Conservation (phyloP, 2,888 invertebrate species). For the Endomychus coccineus region DNA sequence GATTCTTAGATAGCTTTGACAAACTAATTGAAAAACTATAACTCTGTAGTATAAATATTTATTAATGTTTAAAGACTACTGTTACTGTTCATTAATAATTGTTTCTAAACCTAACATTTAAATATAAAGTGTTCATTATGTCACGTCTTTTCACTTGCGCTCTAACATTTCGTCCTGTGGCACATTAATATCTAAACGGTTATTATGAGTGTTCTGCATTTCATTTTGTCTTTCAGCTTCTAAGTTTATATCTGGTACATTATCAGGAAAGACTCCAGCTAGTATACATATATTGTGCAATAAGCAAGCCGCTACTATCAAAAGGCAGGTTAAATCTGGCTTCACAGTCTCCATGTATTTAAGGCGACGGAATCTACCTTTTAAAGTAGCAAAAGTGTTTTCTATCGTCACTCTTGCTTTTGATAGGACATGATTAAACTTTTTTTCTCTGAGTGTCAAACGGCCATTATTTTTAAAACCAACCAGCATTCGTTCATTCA, state of each 20-base stretch:
- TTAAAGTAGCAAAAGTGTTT: conserved; percentile 22
- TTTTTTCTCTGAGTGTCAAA: conserved; percentile 17
- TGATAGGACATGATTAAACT: conserved; percentile 18
- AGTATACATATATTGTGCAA: conserved; percentile 22
- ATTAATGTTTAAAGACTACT: no score
- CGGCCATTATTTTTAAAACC: conserved; percentile 6
- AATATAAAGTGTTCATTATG: no score
- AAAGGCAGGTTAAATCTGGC: conserved; percentile 19
- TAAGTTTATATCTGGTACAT: conserved; percentile 7
- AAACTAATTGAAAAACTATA: no score
- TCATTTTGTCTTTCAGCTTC: no score
- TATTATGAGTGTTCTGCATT: no score
- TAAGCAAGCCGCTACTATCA: conserved; percentile 20
- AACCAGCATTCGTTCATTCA: conserved; percentile 1
- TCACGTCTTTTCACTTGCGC: no score
- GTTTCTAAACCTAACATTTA: no score
- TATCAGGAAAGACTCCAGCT: conserved; percentile 9
- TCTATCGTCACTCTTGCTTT: conserved; percentile 21
- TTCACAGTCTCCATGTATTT: conserved; percentile 20
- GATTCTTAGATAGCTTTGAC: no score
- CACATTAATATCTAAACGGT: no score
- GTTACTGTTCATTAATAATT: no score
- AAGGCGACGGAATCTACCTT: conserved; percentile 23
- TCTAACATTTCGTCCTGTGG: no score
- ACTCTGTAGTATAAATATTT: no score